Evolutionary conservation across 2,888 invertebrate species (phyloP).

Genomic region (Philereme vetulata): DNA sequence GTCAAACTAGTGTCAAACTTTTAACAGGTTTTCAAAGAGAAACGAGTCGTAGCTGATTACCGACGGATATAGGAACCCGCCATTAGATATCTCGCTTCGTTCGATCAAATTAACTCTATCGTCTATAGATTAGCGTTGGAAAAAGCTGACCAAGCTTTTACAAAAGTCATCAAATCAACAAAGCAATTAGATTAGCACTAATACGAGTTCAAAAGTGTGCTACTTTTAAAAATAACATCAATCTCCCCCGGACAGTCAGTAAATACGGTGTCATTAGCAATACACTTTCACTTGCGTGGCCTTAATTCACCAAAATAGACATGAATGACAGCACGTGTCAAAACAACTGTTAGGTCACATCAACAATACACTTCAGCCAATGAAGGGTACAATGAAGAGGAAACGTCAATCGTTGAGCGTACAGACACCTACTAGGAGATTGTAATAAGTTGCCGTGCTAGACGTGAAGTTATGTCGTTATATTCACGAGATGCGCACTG

Average conservation of each 20-base stretch:
- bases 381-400: slow-evolving; percentile 42
- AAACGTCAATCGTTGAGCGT: slow-evolving; percentile 41
- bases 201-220: slow-evolving; percentile 2
- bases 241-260: slow-evolving; percentile 26
- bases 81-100: no score
- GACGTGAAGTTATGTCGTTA: no score
- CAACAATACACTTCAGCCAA: slow-evolving; percentile 37
- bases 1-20: no score
- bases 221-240: slow-evolving; percentile 24
- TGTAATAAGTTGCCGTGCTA: no score
- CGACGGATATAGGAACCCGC: no score
- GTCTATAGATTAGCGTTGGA: no score
- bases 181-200: neutral
- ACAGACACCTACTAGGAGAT: slow-evolving; percentile 22
- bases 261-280: slow-evolving; percentile 33
- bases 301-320: slow-evolving; percentile 32
- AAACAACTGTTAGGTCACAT: slow-evolving; percentile 38
- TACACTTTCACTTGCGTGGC: slow-evolving; percentile 33
- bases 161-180: neutral
- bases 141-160: no score
- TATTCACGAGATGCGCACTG: no score
- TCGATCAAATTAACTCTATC: no score
- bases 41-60: no score
- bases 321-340: slow-evolving; percentile 37
- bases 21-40: no score